A percentile compares a stretch with the other conserved stretches of the same genome.
These are phyloP conservation scores for Lochmaea capreae DNA, from an alignment of 2,888 invertebrate species.

Conservation along the genomic window DNA sequence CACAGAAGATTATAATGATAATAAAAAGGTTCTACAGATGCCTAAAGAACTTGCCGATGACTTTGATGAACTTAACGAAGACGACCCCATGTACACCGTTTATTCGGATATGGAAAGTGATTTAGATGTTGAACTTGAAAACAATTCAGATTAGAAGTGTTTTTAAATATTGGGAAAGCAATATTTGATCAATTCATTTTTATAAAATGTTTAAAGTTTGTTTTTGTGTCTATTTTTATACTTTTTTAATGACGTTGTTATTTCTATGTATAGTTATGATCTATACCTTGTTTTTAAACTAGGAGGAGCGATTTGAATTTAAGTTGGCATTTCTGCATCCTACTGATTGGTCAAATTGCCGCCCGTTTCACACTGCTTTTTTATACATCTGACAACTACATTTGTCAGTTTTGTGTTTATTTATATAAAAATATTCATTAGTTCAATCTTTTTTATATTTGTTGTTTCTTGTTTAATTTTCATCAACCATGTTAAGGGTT, in stretches of 20 bases:
- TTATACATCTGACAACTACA: no score
- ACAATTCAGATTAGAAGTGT: conserved; percentile 40
- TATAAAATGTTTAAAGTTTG: background rate
- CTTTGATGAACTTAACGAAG: conserved; percentile 41
- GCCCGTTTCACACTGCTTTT: no score
- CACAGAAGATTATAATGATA: conserved; percentile 50
- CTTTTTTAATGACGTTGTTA: background rate
- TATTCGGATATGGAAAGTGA: conserved; percentile 56
- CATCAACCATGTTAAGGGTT: no score
- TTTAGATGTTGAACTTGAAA: conserved; percentile 49
- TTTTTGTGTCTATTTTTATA: background rate
- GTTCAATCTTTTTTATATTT: no score
- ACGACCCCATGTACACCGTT: conserved; percentile 46
- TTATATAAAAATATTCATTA: no score
- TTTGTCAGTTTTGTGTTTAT: no score
- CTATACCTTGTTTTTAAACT: no score
- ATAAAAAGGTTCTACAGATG: conserved; percentile 49
- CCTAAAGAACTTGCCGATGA: conserved; percentile 44
- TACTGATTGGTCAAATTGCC: no score
- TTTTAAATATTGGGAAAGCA: conserved; percentile 1
- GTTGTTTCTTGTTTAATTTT: no score
- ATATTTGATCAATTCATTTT: background rate
- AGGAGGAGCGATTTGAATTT: no score
- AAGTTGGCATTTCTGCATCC: no score
- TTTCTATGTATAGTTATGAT: no score